phyloP scores from a whole-genome alignment of 1,140 invertebrate genomes.

The Globodera rostochiensis region DNA sequence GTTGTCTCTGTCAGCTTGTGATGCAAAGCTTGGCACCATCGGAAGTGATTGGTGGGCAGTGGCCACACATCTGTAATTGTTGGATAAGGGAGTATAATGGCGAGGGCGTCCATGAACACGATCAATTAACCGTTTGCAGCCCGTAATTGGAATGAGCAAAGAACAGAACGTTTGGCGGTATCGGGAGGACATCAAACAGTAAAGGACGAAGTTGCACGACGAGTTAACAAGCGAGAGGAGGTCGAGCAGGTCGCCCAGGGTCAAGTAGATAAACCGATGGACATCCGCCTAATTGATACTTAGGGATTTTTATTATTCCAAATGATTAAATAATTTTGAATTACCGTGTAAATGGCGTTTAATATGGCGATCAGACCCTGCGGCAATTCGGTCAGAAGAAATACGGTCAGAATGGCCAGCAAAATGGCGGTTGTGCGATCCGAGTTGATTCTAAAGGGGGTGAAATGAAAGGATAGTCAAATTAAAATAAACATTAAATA shows the following conservation, averaged over 20 bases:
- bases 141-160: conserved; percentile 46
- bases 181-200: conserved; percentile 60
- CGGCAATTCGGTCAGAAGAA: conserved; percentile 59
- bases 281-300: conserved; percentile 27
- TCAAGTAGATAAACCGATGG: conserved; percentile 54
- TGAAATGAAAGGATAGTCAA: neutral
- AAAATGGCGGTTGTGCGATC: conserved; percentile 60
- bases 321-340: neutral
- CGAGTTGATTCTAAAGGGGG: conserved; percentile 35
- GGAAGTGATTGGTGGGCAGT: neutral
- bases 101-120: too few species aligned
- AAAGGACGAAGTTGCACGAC: conserved; percentile 61
- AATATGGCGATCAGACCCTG: conserved; percentile 59
- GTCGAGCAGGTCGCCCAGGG: conserved; percentile 57
- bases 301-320: neutral
- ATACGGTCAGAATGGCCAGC: conserved; percentile 55
- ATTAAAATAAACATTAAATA: neutral
- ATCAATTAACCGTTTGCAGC: conserved; percentile 9
- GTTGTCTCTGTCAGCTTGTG: neutral
- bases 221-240: conserved; percentile 56
- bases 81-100: neutral
- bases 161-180: conserved; percentile 60
- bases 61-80: neutral
- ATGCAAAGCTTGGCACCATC: conserved; percentile 3
- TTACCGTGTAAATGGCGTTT: conserved; percentile 55